A percentile compares a stretch with the other conserved stretches of the same genome.
Conservation (phyloP, 1,140 invertebrate genomes). For the Pseudomyrmex pallidus region DNA sequence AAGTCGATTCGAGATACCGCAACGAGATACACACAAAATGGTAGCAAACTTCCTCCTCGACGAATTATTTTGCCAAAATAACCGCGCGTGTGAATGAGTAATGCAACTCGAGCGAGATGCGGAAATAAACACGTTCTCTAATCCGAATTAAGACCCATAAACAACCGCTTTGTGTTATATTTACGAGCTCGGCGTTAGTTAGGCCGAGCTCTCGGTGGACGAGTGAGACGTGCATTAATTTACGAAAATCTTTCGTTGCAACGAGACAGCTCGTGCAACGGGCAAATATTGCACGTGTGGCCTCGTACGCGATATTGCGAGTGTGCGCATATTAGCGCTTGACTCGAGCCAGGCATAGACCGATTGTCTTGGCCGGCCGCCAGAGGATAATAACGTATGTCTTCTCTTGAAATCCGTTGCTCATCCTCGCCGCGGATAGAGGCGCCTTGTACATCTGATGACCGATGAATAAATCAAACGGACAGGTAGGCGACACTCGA, state of each 20-base stretch:
- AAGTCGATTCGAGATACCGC: too few relatives aligned
- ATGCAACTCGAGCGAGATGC: constrained; percentile 9
- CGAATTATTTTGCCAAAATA: constrained; percentile 6
- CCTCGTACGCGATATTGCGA: constrained; percentile 40
- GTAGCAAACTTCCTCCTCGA: background rate
- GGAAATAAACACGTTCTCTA: constrained; percentile 45
- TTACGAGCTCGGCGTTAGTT: constrained; percentile 9
- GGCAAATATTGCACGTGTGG: constrained; percentile 14
- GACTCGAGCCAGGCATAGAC: constrained; percentile 53
- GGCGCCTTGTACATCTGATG: constrained; percentile 3
- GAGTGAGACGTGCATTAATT: constrained; percentile 22
- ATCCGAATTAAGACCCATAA: constrained; percentile 31
- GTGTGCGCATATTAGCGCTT: constrained; percentile 46
- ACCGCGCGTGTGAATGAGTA: background rate
- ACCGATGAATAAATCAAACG: constrained; percentile 16
- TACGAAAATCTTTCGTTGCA: constrained; percentile 19
- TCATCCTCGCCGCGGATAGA: constrained; percentile 24
- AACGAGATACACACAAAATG: background rate
- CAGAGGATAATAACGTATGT: constrained; percentile 75
- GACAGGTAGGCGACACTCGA: background rate
- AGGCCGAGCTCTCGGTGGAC: background rate
- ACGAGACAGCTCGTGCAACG: background rate
- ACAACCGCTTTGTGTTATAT: constrained; percentile 21
- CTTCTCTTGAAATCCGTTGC: constrained; percentile 71
- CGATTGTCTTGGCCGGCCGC: constrained; percentile 75